Base-by-base conservation (phyloP, 1,140 invertebrate genomes). In the Polyergus mexicanus region DNA sequence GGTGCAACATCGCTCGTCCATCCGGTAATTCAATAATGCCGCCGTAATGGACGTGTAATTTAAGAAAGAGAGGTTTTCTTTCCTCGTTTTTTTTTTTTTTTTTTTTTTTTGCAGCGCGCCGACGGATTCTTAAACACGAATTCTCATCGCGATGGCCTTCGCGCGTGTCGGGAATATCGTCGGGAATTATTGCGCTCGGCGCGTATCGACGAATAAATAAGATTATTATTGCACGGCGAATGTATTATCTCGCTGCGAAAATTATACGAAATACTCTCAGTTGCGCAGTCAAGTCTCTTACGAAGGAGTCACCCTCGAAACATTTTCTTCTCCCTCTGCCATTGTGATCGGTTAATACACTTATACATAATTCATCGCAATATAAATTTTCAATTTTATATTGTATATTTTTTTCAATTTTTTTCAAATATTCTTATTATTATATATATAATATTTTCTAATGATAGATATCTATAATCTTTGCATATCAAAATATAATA, bases 21-120 rank as follows among this genome's bases (percentile, higher is more conserved):
- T 81, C 54, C 44, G 38, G 78, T 74, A 74, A 83, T 83, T 83
- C 68, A 74, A 74, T 83, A 83, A 74, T 19, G 19, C 25, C 77
- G 47, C 10, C 22, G 77, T 72, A 81, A 71, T 60, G 78, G 54
- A 47, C 78, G 38, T 58, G 54, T 71, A 81, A 71, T 60, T 81
- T 72, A 58, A 81, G 78, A 72, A 72, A 81, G 66, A 47, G 44
- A 16, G 25, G 35, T 28, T 28, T 28, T 28, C 25, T 28, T 28
- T 28, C 1, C 25, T 1, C n/a, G n/a, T n/a, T n/a, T n/a, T 32
- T 32, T 32, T 32, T 32, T 32, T 32, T 32, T 32, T 32, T 32
- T 32, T 32, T 32, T 32, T 32, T 81, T 81, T 80, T 44, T 81
- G 51, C 22, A 35, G 35, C 13, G 28, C 41, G 28, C 0, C 60